Evolutionary conservation across 2,797 vertebrate genomes (phyloP), one percentile per base, ranked within the genome.

Genomic region (Tinamus major): DNA sequence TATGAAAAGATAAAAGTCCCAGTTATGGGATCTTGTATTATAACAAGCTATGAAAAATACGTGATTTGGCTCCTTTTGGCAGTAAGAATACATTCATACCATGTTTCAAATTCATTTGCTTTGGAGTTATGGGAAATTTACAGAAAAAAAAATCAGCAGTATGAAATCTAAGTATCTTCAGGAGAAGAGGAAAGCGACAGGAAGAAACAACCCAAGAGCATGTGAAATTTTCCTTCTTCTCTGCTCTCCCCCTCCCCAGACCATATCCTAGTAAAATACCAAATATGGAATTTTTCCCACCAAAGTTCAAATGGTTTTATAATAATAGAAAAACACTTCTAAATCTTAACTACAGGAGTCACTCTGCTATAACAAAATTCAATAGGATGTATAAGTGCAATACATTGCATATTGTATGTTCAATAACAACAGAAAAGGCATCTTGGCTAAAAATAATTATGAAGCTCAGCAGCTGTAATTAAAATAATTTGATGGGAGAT

Each of bases 401-500:
- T 95, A 94, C 90, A 86, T 94, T 72, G 71, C 71, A 85, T 94
- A 96, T 94, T 78, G 8, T 93, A 96, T 85, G 69, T 96, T 96
- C 86, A 92, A 92, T 96, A 97, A 96, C 81, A 94, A 92, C 87
- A 95, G 92, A 91, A 93, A 90, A 97, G 87, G 62, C 95, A 96
- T 93, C 71, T 89, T 94, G 91, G 89, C 93, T 95, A 95, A 86
- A 95, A 96, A 97, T 97, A 96, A 97, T 97, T 95, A 90, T 82
- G 93, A 96, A 97, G 93, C 96, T 97, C 97, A 97, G 96, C 96
- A 97, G 89, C 96, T 96, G 81, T 97, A 97, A 98, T 98, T 98
- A 98, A 97, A 98, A 97, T 97, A 97, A 97, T 97, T 97, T 96
- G 96, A 97, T 97, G 96, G 94, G 93, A 96, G 96, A 97, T 97